Percentiles rank a stretch among this genome's conserved stretches.
Evolutionary conservation across 2,113 vertebrate genomes (phyloP).

Genomic region (Erythrolamprus reginae): DNA sequence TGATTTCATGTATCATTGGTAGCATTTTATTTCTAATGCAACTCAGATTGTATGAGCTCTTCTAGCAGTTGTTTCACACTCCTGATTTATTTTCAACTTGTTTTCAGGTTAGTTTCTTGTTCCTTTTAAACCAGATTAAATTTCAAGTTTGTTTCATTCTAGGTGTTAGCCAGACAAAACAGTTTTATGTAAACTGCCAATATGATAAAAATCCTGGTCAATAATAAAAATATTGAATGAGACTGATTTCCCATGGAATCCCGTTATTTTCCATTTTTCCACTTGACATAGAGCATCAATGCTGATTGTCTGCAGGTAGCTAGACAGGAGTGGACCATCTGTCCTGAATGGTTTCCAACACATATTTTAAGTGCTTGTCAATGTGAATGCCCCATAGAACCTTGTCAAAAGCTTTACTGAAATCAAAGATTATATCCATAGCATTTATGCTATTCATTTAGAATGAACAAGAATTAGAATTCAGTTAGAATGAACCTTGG

Average conservation of each 20-base stretch:
- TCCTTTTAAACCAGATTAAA: neutral
- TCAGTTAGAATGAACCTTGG: neutral
- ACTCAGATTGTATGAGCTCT: neutral
- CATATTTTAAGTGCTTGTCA: neutral
- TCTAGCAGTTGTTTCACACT: neutral
- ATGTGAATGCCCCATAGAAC: neutral
- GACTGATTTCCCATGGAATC: neutral
- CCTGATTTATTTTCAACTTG: neutral
- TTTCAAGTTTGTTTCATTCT: neutral
- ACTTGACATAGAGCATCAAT: neutral
- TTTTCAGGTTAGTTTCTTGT: neutral
- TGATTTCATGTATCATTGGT: neutral
- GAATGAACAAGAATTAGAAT: too few relatives aligned
- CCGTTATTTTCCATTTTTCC: neutral
- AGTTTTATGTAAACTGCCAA: neutral
- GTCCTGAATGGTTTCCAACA: neutral
- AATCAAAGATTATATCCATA: neutral
- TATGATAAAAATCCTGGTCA: neutral
- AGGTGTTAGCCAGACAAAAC: neutral
- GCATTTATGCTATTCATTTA: neutral
- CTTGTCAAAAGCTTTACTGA: neutral
- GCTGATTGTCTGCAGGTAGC: neutral
- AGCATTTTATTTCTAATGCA: neutral
- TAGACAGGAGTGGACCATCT: neutral
- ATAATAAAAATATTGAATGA: neutral